Percentiles rank a stretch among this genome's conserved stretches.
Conservation (phyloP, 2,888 invertebrate genomes). For the Drosophila neotestacea region DNA sequence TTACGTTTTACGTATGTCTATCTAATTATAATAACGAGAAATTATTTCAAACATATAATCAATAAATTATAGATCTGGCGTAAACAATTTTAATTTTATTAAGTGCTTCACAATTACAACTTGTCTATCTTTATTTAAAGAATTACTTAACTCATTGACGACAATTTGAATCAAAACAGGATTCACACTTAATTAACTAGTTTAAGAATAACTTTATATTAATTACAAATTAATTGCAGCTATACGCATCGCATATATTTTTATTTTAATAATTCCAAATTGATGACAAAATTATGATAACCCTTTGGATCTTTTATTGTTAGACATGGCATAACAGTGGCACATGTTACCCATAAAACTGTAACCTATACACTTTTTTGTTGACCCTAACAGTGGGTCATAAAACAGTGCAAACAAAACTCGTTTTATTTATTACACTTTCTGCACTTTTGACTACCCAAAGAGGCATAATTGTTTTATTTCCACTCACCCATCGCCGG, state of each 20-base stretch:
- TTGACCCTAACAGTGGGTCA: constrained; percentile 27
- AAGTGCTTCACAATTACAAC: neutral
- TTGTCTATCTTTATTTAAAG: neutral
- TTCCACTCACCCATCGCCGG: constrained; percentile 55
- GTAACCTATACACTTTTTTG: neutral
- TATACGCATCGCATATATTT: neutral
- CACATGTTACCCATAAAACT: neutral
- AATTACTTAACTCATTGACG: constrained; percentile 6
- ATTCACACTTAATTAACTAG: neutral
- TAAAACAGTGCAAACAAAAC: constrained; percentile 23
- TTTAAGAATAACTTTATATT: neutral
- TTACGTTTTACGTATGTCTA: neutral
- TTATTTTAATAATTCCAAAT: neutral
- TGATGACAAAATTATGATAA: neutral
- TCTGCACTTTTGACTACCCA: constrained; percentile 43
- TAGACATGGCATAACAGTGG: neutral
- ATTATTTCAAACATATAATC: neutral
- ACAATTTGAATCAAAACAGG: neutral
- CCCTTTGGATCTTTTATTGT: neutral
- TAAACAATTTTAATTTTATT: neutral
- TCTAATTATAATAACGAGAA: neutral
- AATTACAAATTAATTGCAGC: neutral
- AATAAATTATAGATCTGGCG: neutral
- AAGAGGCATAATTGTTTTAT: constrained; percentile 25
- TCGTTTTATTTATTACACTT: constrained; percentile 28